Evolutionary conservation across 2,113 vertebrate genomes (phyloP), one percentile per base, ranked within the genome.

Genomic region (Elaphurus davidianus): DNA sequence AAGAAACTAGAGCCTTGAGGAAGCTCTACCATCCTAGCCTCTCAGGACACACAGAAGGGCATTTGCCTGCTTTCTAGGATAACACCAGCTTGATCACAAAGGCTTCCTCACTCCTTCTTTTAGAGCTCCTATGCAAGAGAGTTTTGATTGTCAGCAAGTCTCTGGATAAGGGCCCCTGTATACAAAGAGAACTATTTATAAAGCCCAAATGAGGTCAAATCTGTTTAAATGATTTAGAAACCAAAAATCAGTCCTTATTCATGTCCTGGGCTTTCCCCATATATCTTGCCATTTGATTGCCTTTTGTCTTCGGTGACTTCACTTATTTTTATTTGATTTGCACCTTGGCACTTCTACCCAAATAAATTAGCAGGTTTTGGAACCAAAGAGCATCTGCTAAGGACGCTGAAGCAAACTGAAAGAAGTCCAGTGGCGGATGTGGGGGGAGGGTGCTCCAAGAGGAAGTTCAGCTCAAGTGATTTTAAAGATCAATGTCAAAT

Each of bases 401-500:
- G 97, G 98, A 97, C 97, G 94, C 89, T 57, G 88, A 83, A 74
- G 95, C 50, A 97, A 98, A 98, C 21, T 90, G 96, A 98, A 98
- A 98, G 62, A 92, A 97, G 98, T 96, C 60, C 95, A 64, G 89
- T 94, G 95, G 90, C 13, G 28, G 30, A 55, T 36, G 40, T 47
- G 27, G 79, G 19, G 14, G 11, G 33, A 10, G 8, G 11, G 47
- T 47, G 45, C 87, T 88, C 50, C 97, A 98, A 97, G 95, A 96
- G 97, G 98, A 99, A 99, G 98, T 98, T 98, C 98, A 98, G 98
- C 98, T 98, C 98, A 98, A 98, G 97, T 92, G 98, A 99, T 98
- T 99, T 99, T 98, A 99, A 98, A 99, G 98, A 99, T 98, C 98
- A 98, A 93, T 93, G 97, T 98, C 98, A 99, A 99, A 99, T 97